These are phyloP conservation scores for Octopus sinensis DNA, from an alignment of 1,140 invertebrate genomes.

Conservation along the genomic window DNA sequence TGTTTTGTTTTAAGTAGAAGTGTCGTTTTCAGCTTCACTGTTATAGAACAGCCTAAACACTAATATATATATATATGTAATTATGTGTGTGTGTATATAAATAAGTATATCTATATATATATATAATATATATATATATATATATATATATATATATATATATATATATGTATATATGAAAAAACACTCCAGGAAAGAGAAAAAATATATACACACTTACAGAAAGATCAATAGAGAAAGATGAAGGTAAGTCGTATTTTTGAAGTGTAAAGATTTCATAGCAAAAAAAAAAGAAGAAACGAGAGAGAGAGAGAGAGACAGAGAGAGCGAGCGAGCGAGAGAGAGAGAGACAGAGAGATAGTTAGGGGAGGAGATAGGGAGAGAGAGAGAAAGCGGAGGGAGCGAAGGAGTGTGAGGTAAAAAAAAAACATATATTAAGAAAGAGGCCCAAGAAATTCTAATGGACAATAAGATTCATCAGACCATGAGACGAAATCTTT, in stretches of 20 bases:
- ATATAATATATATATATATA: conserved; percentile 6
- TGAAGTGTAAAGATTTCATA: background rate
- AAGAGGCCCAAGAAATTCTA: too few relatives aligned
- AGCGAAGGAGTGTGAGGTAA: too few relatives aligned
- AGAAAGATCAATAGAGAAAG: background rate
- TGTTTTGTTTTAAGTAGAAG: too few relatives aligned
- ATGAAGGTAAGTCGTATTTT: background rate
- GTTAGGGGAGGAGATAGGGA: too few relatives aligned
- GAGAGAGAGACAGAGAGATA: background rate
- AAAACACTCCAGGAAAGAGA: background rate
- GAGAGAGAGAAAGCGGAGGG: too few relatives aligned
- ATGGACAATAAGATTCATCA: too few relatives aligned
- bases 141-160: background rate
- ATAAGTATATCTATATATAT: background rate
- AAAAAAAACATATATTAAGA: too few relatives aligned
- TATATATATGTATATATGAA: background rate
- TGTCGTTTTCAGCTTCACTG: too few relatives aligned
- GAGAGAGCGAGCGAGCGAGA: background rate
- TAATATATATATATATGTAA: too few relatives aligned
- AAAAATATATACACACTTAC: background rate
- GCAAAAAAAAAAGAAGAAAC: background rate
- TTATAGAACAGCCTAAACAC: too few relatives aligned
- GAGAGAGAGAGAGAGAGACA: background rate
- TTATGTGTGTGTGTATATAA: too few relatives aligned
- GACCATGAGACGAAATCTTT: too few relatives aligned